Conservation (phyloP, 2,113 vertebrate genomes). For the Actinemys pallida region DNA sequence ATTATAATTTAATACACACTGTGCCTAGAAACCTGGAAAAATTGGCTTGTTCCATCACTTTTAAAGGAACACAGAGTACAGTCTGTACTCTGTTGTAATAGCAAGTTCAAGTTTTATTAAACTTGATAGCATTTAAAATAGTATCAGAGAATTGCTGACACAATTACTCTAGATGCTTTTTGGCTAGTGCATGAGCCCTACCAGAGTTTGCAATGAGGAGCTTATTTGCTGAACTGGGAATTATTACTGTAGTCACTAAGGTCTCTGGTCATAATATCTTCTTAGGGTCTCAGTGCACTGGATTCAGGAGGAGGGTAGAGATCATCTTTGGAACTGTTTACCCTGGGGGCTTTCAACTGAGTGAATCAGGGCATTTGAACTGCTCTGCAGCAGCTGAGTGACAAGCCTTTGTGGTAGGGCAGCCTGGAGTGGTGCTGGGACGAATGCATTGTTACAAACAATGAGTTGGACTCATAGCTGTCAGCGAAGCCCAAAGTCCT, state of each 20-base stretch:
- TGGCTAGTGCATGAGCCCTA: conserved; percentile 25
- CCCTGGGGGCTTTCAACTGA: conserved; percentile 30
- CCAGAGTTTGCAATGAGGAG: background rate
- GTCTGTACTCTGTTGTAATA: conserved; percentile 51
- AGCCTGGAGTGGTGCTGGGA: conserved; percentile 27
- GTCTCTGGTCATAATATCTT: conserved; percentile 10
- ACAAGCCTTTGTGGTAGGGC: background rate
- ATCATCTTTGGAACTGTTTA: conserved; percentile 56
- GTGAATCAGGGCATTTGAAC: conserved; percentile 47
- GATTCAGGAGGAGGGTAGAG: conserved; percentile 59
- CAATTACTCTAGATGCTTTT: conserved; percentile 50
- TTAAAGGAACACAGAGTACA: conserved; percentile 64
- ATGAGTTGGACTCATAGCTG: conserved; percentile 11
- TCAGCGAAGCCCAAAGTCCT: conserved; percentile 2
- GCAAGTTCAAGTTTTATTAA: conserved; percentile 62
- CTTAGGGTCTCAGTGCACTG: conserved; percentile 13
- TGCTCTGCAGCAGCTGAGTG: conserved; percentile 20
- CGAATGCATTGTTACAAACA: conserved; percentile 11
- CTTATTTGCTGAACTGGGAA: conserved; percentile 62
- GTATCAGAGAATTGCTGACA: conserved; percentile 69
- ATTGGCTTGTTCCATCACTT: conserved; percentile 69
- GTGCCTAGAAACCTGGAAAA: conserved; percentile 70
- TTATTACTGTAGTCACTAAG: conserved; percentile 38
- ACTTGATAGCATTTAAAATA: conserved; percentile 70
- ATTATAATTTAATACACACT: conserved; percentile 69